Evolutionary conservation across 1,140 invertebrate species (phyloP).

Genomic region (Bombus waltoni): DNA sequence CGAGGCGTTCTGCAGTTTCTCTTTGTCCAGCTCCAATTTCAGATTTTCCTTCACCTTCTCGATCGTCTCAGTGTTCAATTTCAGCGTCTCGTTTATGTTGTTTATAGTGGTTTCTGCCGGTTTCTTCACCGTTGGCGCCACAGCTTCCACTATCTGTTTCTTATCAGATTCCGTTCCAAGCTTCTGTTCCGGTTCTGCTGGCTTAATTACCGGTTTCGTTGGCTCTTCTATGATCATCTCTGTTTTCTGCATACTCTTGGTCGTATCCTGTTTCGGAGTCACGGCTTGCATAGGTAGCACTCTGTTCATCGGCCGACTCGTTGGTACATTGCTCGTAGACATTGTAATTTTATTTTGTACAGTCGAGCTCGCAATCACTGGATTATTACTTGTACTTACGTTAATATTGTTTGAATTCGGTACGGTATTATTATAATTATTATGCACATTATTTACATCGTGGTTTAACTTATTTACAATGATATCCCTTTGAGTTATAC

Average conservation of each 20-base stretch:
- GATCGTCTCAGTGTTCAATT: constrained; percentile 58
- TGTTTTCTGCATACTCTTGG: constrained; percentile 69
- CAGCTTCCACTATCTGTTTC: constrained; percentile 47
- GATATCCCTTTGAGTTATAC: constrained; percentile 72
- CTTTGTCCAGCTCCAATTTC: constrained; percentile 68
- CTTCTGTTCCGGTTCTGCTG: constrained; percentile 63
- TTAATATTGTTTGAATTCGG: constrained; percentile 62
- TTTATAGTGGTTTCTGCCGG: constrained; percentile 18
- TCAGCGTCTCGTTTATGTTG: constrained; percentile 44
- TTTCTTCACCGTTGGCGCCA: constrained; percentile 32
- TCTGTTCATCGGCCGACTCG: constrained; percentile 87
- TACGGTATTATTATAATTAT: constrained; percentile 66
- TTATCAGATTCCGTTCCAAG: constrained; percentile 52
- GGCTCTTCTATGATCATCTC: constrained; percentile 75
- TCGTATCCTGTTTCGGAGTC: constrained; percentile 71
- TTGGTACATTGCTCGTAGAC: constrained; percentile 75
- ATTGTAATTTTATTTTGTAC: constrained; percentile 75
- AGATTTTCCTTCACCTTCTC: constrained; percentile 70
- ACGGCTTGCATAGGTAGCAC: constrained; percentile 88
- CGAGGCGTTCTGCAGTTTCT: constrained; percentile 76
- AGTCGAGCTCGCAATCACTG: constrained; percentile 56
- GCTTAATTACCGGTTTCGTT: constrained; percentile 73
- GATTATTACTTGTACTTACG: constrained; percentile 52
- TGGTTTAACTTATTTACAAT: constrained; percentile 70
- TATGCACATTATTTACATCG: constrained; percentile 71